These are phyloP conservation scores for Cheilosia vernalis DNA, from an alignment of 2,888 invertebrate genomes.

Conservation along the genomic window DNA sequence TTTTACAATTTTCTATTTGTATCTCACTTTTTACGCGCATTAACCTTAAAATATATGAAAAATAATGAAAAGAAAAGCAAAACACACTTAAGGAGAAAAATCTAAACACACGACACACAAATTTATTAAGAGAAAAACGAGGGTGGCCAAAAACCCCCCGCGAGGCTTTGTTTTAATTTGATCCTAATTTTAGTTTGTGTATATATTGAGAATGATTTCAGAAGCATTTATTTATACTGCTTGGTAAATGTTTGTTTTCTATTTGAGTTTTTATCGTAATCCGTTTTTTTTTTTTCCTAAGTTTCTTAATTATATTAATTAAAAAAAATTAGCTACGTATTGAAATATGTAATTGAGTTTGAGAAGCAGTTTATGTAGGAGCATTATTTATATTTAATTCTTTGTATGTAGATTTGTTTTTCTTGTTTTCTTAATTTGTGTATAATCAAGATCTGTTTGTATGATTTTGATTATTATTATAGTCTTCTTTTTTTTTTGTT, in stretches of 20 bases:
- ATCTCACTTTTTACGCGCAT: conserved; percentile 69
- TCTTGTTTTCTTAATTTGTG: conserved; percentile 31
- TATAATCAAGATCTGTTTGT: conserved; percentile 52
- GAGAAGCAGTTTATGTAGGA: conserved; percentile 41
- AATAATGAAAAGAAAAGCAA: conserved; percentile 17
- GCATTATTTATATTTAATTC: conserved; percentile 18
- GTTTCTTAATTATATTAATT: conserved; percentile 73
- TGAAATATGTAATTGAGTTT: conserved; percentile 31
- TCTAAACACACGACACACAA: conserved; percentile 48
- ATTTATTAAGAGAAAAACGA: conserved; percentile 13
- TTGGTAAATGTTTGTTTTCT: conserved; percentile 26
- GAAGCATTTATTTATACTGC: conserved; percentile 69
- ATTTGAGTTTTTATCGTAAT: too few relatives aligned
- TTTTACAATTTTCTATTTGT: conserved; percentile 67
- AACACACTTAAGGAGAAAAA: conserved; percentile 45
- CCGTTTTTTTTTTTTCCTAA: conserved; percentile 10
- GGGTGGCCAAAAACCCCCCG: neutral
- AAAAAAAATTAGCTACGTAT: conserved; percentile 52
- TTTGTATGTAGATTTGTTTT: conserved; percentile 35
- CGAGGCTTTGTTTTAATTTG: conserved; percentile 36
- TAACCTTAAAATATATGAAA: conserved; percentile 45
- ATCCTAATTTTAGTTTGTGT: conserved; percentile 31
- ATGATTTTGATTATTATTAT: conserved; percentile 33
- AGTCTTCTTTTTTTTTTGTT: conserved; percentile 34
- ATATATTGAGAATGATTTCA: conserved; percentile 51